Evolutionary conservation across 2,113 vertebrate genomes (phyloP).

Genomic region (Turnix velox): DNA sequence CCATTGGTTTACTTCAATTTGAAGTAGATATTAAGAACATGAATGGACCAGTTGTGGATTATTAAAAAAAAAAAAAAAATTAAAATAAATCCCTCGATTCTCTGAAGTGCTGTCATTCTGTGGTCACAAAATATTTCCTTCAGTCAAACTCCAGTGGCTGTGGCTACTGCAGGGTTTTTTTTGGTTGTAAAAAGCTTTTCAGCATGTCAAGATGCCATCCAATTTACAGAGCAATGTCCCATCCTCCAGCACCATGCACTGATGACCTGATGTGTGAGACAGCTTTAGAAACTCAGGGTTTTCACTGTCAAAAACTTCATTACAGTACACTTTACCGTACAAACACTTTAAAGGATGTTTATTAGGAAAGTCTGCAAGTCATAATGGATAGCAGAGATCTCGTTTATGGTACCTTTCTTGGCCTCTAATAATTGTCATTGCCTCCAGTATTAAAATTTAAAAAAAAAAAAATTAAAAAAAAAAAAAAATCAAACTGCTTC

Average conservation of each 20-base stretch:
- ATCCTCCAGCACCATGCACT: background rate
- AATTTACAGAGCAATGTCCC: background rate
- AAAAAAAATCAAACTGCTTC: conserved; percentile 70
- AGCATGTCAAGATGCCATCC: conserved; percentile 3
- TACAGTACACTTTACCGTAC: conserved; percentile 72
- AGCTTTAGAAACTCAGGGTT: conserved; percentile 28
- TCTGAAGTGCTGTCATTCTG: conserved; percentile 61
- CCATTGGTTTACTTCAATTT: conserved; percentile 81
- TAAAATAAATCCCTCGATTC: conserved; percentile 66
- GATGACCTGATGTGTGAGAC: conserved; percentile 9
- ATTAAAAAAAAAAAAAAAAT: too few relatives aligned
- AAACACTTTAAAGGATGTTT: conserved; percentile 76
- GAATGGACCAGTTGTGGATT: conserved; percentile 72
- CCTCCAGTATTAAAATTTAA: conserved; percentile 70
- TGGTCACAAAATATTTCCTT: conserved; percentile 14
- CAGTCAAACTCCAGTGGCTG: background rate
- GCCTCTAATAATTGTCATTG: conserved; percentile 71
- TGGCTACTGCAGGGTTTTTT: background rate
- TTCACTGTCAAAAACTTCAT: conserved; percentile 68
- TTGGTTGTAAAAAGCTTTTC: conserved; percentile 8
- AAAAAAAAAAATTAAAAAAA: too few relatives aligned
- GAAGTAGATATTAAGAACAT: conserved; percentile 78
- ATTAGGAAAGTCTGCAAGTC: conserved; percentile 72
- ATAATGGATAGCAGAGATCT: conserved; percentile 70
- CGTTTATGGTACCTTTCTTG: conserved; percentile 64